phyloP scores from a whole-genome alignment of 2,888 invertebrate genomes.

The Hirtodrosophila confusa region DNA sequence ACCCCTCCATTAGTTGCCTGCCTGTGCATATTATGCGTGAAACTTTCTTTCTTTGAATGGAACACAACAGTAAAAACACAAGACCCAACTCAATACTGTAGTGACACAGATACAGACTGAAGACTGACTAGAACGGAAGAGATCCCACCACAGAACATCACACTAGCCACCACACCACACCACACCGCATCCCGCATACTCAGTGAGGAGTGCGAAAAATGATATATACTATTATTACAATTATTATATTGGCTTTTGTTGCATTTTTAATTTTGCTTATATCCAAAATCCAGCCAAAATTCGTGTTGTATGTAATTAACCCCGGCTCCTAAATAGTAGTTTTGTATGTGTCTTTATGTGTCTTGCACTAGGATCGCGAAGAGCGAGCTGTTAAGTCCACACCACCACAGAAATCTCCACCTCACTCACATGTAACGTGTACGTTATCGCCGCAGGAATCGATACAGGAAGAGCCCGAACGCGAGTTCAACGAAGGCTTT shows the following conservation, averaged over 20 bases:
- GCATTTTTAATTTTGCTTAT: constrained; percentile 51
- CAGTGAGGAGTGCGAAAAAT: constrained; percentile 12
- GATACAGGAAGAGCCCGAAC: constrained; percentile 85
- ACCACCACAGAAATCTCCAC: constrained; percentile 84
- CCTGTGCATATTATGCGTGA: constrained; percentile 17
- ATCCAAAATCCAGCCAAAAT: constrained; percentile 45
- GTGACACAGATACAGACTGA: background rate
- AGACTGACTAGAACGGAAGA: background rate
- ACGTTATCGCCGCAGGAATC: constrained; percentile 86
- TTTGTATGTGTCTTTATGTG: constrained; percentile 84
- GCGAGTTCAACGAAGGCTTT: constrained; percentile 89
- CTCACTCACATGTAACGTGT: constrained; percentile 87
- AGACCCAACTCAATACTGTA: constrained; percentile 1
- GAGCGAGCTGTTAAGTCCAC: constrained; percentile 85
- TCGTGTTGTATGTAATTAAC: constrained; percentile 80
- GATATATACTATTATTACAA: constrained; percentile 1
- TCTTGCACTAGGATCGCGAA: constrained; percentile 86
- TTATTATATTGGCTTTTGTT: constrained; percentile 15
- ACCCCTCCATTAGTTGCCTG: constrained; percentile 35
- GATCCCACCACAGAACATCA: background rate
- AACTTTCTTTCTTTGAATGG: constrained; percentile 9
- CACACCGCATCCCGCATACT: constrained; percentile 22
- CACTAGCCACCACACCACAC: background rate
- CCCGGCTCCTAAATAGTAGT: constrained; percentile 84
- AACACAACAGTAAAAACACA: constrained; percentile 16